Percentiles rank a stretch among this genome's conserved stretches.
Conservation (phyloP, 92 coral and sea anemone species). For the Isaurus tuberculatus region DNA sequence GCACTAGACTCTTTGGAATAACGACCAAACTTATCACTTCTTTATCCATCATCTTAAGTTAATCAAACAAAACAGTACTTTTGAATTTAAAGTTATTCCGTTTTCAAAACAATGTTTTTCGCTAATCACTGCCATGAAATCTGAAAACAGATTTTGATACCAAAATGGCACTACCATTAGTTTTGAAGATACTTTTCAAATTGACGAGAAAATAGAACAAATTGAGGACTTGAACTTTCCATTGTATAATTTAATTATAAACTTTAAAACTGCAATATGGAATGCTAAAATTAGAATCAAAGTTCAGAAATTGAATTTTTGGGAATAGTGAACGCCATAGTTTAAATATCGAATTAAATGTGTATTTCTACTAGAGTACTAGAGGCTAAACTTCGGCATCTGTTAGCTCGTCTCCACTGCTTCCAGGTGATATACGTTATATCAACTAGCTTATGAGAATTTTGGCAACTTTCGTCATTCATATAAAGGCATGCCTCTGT, state of each 20-base stretch:
- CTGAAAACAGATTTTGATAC: too few relatives aligned
- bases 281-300: constrained; percentile 13
- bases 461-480: not conserved
- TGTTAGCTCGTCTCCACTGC: constrained; percentile 50
- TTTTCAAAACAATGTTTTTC: too few relatives aligned
- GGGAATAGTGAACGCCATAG: constrained; percentile 7
- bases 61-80: constrained; percentile 41
- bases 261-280: not conserved
- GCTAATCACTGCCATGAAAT: too few relatives aligned
- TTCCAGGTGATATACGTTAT: not conserved
- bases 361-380: constrained; percentile 26
- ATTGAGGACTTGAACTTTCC: constrained; percentile 18
- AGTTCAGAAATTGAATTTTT: not conserved
- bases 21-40: constrained; percentile 43
- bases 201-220: not conserved
- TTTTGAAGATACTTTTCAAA: too few relatives aligned
- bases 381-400: constrained; percentile 39
- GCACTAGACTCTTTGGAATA: not conserved
- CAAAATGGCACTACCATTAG: too few relatives aligned
- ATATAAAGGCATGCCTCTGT: not conserved
- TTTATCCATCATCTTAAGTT: constrained; percentile 38
- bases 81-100: constrained; percentile 8
- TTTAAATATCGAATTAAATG: constrained; percentile 32
- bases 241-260: not conserved
- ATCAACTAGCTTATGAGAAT: too few relatives aligned